Base-by-base conservation (phyloP, 2,113 vertebrate species). In the Crocuta crocuta region DNA sequence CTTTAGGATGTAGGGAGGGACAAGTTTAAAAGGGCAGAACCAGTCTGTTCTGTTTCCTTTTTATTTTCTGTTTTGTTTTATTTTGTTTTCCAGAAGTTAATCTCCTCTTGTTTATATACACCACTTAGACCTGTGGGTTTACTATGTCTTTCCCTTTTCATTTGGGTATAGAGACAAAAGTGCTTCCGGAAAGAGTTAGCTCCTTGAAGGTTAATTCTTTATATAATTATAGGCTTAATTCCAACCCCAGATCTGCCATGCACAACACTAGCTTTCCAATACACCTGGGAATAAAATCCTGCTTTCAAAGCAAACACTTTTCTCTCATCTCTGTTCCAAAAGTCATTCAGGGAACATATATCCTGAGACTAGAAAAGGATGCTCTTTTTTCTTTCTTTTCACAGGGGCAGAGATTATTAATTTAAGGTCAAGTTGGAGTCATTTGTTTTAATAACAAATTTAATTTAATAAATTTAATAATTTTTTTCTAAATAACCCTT, bases 171-270 rank as follows among this genome's bases (percentile, higher is more conserved):
- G 48, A 92, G 86, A 82, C 31, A 24, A 89, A 39, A 92, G 70
- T 70, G 55, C 24, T 97, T 97, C 91, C 17, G 1, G 86, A 89
- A 68, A 58, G 28, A 90, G 13, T 84, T 12, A 70, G 74, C 39
- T 65, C n/a, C 93, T 95, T 94, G 80, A 97, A 85, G 94, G 91
- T 95, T 95, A 89, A 76, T 45, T 96, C 84, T 94, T 88, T 7
- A 74, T 55, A 35, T 95, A 94, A 98, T 96, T 96, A 94, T 71
- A 97, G 89, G 93, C 48, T 96, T 94, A 96, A 94, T 97, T 96
- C 63, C 50, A 98, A 95, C 63, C 61, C 61, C 28, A 43, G 58
- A 74, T 91, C 48, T 84, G 43, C 78, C n/a, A 53, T 50, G n/a
- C 8, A 96, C 71, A 94, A 93, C 45, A 73, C 80, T 58, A 73